Percentiles rank a stretch among this genome's conserved stretches.
These are phyloP conservation scores for Acrocephalus kingi DNA, from an alignment of 2,113 vertebrate genomes.

Conservation along the genomic window DNA sequence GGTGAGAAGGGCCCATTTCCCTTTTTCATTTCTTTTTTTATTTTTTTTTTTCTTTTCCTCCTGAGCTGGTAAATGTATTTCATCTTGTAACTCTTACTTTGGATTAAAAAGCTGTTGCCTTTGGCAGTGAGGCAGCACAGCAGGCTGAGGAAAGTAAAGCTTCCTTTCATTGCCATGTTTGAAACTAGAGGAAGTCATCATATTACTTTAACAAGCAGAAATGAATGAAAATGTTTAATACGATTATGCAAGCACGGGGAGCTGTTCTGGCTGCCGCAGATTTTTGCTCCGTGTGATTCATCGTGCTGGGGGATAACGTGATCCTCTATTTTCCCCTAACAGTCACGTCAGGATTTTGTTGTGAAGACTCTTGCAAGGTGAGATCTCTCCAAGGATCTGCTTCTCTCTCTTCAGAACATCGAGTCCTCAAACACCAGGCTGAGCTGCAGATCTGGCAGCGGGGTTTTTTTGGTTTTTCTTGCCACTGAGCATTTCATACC, in stretches of 20 bases:
- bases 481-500: background rate
- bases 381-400: background rate
- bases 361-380: background rate
- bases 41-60: background rate
- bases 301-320: background rate
- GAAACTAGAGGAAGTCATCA: slow-evolving; percentile 55
- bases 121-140: slow-evolving; percentile 59
- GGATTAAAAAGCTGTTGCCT: slow-evolving; percentile 68
- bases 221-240: slow-evolving; percentile 65
- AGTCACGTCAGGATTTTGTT: background rate
- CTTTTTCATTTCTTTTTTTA: slow-evolving; percentile 10
- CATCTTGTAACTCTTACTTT: slow-evolving; percentile 53
- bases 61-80: slow-evolving; percentile 28
- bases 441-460: background rate
- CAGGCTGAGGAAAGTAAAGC: slow-evolving; percentile 49
- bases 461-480: background rate
- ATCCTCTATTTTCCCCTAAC: background rate
- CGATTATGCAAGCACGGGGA: slow-evolving; percentile 29
- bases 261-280: background rate
- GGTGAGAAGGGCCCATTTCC: slow-evolving; percentile 43
- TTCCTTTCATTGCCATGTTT: slow-evolving; percentile 56
- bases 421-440: background rate
- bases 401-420: background rate
- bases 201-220: slow-evolving; percentile 64
- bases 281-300: slow-evolving; percentile 18